Conservation (phyloP, 2,888 invertebrate species). For the Ennomos quercinarius region DNA sequence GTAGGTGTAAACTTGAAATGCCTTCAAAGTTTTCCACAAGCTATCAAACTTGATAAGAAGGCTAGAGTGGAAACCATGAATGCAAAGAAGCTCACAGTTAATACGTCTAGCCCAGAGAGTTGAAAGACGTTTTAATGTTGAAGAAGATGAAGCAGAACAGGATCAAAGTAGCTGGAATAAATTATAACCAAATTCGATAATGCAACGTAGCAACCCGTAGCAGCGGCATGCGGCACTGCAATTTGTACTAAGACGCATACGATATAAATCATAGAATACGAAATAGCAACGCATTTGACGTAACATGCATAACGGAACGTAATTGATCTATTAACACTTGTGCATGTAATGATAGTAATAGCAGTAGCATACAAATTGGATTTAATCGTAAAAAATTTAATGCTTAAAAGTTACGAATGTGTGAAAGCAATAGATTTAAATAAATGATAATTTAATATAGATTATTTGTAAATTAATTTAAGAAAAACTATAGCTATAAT, state of each 20-base stretch:
- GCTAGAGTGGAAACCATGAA: not conserved
- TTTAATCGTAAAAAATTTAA: conserved; percentile 11
- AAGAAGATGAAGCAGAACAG: no score
- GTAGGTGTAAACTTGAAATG: not conserved
- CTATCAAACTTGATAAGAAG: not conserved
- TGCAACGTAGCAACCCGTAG: no score
- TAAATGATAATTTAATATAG: no score
- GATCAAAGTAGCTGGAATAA: no score
- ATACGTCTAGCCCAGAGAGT: no score
- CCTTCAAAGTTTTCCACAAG: conserved; percentile 1
- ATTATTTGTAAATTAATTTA: no score
- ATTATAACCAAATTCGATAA: no score
- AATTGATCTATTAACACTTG: conserved; percentile 27
- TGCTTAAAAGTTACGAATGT: conserved; percentile 5
- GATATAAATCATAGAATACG: conserved; percentile 7
- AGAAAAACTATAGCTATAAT: no score
- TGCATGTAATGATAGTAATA: conserved; percentile 1
- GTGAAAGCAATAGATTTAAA: conserved; percentile 13
- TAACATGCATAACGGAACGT: conserved; percentile 21
- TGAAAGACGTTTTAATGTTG: no score
- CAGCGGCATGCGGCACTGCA: no score
- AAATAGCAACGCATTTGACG: conserved; percentile 13
- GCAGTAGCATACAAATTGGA: not conserved
- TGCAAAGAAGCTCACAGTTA: no score
- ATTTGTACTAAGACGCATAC: not conserved